phyloP scores from a whole-genome alignment of 2,888 invertebrate species.

The Automeris io region DNA sequence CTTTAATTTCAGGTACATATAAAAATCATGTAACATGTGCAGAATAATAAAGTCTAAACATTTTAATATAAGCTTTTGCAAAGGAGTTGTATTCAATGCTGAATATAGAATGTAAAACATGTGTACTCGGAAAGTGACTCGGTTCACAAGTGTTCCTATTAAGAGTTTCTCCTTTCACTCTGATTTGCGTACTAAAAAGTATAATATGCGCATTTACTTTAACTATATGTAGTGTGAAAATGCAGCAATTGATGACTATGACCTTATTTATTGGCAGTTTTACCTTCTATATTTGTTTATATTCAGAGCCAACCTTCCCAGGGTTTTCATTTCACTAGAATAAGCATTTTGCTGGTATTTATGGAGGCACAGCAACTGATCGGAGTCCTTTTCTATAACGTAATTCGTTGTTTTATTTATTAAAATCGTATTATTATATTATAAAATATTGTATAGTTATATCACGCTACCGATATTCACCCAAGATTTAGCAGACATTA shows the following conservation, averaged over 20 bases:
- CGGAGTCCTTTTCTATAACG: too few species aligned
- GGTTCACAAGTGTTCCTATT: neutral
- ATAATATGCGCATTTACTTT: neutral
- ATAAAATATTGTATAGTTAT: too few species aligned
- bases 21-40: neutral
- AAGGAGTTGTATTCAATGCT: constrained; percentile 2
- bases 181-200: neutral
- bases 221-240: neutral
- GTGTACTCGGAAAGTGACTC: neutral
- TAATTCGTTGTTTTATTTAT: too few species aligned
- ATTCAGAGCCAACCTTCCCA: neutral
- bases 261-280: neutral
- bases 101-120: neutral
- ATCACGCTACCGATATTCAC: too few species aligned
- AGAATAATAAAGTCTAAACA: constrained; percentile 1
- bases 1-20: neutral
- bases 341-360: too few species aligned
- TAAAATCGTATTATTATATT: too few species aligned
- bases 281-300: neutral
- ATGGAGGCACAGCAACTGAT: too few species aligned
- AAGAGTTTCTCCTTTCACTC: constrained; percentile 4
- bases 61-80: neutral
- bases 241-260: neutral
- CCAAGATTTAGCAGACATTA: too few species aligned
- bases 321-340: too few species aligned